These are phyloP conservation scores for Troglohyphantes excavatus DNA, from an alignment of 2,888 invertebrate genomes.

Conservation along the genomic window DNA sequence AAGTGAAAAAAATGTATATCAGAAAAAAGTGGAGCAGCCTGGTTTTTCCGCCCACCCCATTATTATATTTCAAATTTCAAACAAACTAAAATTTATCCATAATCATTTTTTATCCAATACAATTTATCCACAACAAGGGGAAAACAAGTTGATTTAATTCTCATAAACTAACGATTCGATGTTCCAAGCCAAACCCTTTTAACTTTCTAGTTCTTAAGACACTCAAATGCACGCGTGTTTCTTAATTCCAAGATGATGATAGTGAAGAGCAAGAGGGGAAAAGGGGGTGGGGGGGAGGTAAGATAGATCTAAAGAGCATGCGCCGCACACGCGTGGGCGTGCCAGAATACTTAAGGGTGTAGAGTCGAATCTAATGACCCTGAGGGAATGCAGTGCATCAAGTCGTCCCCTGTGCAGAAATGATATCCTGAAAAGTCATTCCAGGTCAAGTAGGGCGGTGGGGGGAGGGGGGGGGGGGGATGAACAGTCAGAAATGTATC, in stretches of 20 bases:
- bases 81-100: too few species aligned
- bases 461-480: not conserved
- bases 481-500: constrained; percentile 27
- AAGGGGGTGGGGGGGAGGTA: not conserved
- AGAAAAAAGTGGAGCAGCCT: too few species aligned
- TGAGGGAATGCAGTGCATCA: constrained; percentile 74
- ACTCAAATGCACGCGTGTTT: not conserved
- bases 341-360: constrained; percentile 76
- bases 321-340: constrained; percentile 72
- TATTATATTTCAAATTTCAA: too few species aligned
- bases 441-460: constrained; percentile 59
- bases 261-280: not conserved
- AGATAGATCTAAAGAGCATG: constrained; percentile 32
- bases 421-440: constrained; percentile 57
- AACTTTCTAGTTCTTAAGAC: not conserved
- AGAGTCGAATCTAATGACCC: constrained; percentile 76
- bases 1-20: too few species aligned
- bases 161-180: too few species aligned
- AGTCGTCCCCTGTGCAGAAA: constrained; percentile 67
- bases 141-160: too few species aligned
- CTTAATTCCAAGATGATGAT: constrained; percentile 7
- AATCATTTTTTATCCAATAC: too few species aligned
- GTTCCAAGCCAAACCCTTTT: not conserved
- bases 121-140: too few species aligned
- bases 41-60: too few species aligned